These are phyloP conservation scores for Cosmia trapezina DNA, from an alignment of 2,888 invertebrate species.

Conservation along the genomic window DNA sequence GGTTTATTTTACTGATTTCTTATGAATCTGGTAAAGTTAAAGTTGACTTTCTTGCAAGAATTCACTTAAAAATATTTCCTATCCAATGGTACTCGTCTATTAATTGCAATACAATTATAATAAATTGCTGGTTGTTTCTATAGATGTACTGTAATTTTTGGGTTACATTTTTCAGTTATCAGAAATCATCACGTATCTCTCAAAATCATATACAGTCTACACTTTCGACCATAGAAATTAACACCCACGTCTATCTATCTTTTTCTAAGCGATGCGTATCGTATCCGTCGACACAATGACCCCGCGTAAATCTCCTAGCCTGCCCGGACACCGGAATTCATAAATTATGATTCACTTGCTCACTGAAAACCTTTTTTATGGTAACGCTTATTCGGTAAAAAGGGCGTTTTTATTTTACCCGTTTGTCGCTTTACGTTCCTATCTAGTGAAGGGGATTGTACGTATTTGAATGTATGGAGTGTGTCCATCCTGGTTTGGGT, in stretches of 20 bases:
- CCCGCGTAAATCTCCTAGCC: conserved; percentile 87
- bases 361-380: conserved; percentile 90
- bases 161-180: too few species aligned
- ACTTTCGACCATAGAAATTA: conserved; percentile 44
- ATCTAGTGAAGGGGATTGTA: conserved; percentile 68
- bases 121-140: too few species aligned
- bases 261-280: conserved; percentile 73
- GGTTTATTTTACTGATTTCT: too few species aligned
- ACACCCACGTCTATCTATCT: conserved; percentile 51
- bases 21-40: too few species aligned
- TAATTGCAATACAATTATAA: too few species aligned
- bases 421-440: conserved; percentile 80
- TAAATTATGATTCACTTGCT: conserved; percentile 91
- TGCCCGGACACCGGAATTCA: conserved; percentile 88
- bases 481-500: conserved; percentile 43
- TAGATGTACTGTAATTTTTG: too few species aligned
- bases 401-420: conserved; percentile 86
- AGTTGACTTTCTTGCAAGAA: too few species aligned
- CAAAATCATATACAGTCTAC: too few species aligned
- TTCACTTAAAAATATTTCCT: too few species aligned
- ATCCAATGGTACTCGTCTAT: too few species aligned
- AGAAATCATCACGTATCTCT: too few species aligned
- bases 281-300: conserved; percentile 87
- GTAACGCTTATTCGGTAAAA: conserved; percentile 88
- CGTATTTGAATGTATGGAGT: conserved; percentile 60